phyloP scores from a whole-genome alignment of 2,797 vertebrate genomes.

The Acanthurus lineatus region DNA sequence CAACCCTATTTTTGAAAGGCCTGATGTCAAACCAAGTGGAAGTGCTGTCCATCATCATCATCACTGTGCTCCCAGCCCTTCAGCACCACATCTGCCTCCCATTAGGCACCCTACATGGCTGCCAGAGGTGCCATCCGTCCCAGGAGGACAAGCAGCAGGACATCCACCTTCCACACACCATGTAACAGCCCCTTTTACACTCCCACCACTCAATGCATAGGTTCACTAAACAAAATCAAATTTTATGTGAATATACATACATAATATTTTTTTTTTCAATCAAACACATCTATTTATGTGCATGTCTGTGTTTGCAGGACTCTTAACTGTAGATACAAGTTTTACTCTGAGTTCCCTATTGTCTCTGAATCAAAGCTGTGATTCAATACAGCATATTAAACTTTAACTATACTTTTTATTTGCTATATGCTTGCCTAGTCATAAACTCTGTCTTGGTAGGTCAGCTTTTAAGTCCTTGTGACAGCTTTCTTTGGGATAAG shows the following conservation, averaged over 20 bases:
- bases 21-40: conserved; percentile 74
- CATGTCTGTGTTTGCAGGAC: conserved; percentile 6
- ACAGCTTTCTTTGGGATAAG: no score
- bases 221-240: background rate
- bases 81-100: conserved; percentile 60
- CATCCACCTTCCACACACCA: conserved; percentile 68
- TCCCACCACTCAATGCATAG: conserved; percentile 77
- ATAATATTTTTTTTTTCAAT: background rate
- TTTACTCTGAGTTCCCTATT: background rate
- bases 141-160: conserved; percentile 55
- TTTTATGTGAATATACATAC: background rate
- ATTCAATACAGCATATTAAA: background rate
- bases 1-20: conserved; percentile 58
- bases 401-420: background rate
- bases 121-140: conserved; percentile 55
- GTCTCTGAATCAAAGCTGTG: background rate
- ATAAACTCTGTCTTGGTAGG: background rate
- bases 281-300: background rate
- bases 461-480: background rate
- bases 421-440: background rate
- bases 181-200: conserved; percentile 58
- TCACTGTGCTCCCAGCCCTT: conserved; percentile 78
- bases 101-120: conserved; percentile 78
- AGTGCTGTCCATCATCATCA: conserved; percentile 88
- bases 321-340: background rate